Evolutionary conservation across 2,797 vertebrate species (phyloP), one percentile per base, ranked within the genome.

Genomic region (Anabacerthia variegaticeps): DNA sequence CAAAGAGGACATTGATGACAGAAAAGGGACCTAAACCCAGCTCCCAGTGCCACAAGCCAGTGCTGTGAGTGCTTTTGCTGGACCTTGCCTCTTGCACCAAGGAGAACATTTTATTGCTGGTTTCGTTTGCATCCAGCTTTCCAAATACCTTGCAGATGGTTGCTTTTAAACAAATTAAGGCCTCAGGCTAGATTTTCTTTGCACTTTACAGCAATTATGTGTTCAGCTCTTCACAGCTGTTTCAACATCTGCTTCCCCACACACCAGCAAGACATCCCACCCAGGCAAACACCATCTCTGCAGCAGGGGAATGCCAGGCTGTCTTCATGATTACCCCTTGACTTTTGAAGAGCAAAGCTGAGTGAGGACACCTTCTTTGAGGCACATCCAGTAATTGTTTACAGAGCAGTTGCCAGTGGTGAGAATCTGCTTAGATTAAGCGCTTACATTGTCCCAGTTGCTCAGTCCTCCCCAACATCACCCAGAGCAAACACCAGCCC

Each of bases 91-190:
- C 55, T 32, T 32, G 48, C 30, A 21, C 52, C 5, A 43, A 27
- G 37, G 28, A 67, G 26, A 75, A 72, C 72, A 36, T 19, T 23
- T 46, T 5, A 59, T 10, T 41, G 32, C 49, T 76, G 44, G 19
- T 72, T 81, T 88, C 30, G 73, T 68, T 72, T 44, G 39, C 58
- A 48, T 75, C n/a, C 39, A 30, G 43, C 75, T 88, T 78, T 30
- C 37, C 77, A 93, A 96, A 74, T 83, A 75, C 20, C 62, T 93
- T 81, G 62, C 92, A 92, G 87, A 89, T 92, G 76, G 79, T 27
- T 83, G 81, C 56, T 88, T 92, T 96, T 79, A 96, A 69, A 66
- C 65, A 95, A 93, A 93, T 89, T 85, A 77, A 88, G 66, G 61
- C 77, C 74, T 67, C 13, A 4, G 39, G 79, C 26, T 85, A 77